Percentiles rank a stretch among this genome's conserved stretches.
These are phyloP conservation scores for Pterocles gutturalis DNA, from an alignment of 2,113 vertebrate genomes.

Conservation along the genomic window DNA sequence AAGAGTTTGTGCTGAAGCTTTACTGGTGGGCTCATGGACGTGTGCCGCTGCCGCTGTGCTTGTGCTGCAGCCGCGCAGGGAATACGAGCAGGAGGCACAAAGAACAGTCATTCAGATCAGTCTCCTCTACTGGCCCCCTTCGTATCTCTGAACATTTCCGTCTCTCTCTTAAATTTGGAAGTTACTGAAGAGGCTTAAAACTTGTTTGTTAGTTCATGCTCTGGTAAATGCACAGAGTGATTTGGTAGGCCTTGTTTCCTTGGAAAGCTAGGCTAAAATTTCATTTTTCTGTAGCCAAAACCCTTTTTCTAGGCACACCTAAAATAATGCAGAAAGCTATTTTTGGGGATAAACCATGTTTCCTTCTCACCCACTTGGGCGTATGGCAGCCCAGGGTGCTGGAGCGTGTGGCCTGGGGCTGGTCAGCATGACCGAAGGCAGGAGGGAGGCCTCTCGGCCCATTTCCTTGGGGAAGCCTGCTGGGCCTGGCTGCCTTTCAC, in stretches of 20 bases:
- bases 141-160: neutral
- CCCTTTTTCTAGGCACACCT: neutral
- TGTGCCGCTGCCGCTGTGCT: accelerated
- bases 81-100: neutral
- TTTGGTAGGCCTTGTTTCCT: neutral
- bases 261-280: neutral
- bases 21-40: neutral
- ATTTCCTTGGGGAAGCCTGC: neutral
- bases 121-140: neutral
- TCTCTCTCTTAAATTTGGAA: neutral
- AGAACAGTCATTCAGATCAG: neutral
- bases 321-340: neutral
- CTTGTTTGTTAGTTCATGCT: neutral
- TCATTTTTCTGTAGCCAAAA: neutral
- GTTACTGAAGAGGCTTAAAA: neutral
- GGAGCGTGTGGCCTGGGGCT: neutral
- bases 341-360: neutral
- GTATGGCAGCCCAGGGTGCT: accelerated
- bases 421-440: accelerated
- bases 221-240: accelerated
- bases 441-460: accelerated
- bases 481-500: neutral
- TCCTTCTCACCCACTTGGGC: accelerated
- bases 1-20: neutral
- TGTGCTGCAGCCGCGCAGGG: neutral